Conservation (phyloP, 2,888 invertebrate species). For the Horisme vitalbata region DNA sequence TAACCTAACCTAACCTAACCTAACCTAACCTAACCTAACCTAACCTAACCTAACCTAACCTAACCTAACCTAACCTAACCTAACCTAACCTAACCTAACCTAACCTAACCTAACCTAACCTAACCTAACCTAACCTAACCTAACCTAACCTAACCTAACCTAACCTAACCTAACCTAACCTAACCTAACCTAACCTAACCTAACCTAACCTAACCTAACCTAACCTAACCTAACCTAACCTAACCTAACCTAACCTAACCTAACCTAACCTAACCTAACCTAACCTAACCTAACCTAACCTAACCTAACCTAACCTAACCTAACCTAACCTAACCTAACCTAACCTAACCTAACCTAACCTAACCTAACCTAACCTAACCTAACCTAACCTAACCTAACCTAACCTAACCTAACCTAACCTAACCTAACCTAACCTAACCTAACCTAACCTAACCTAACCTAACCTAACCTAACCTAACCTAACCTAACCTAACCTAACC, state of each 20-base stretch:
- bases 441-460: conserved; percentile 19
- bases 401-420: conserved; percentile 19
- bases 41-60: conserved; percentile 15
- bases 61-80: conserved; percentile 19
- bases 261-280: conserved; percentile 19
- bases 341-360: conserved; percentile 19
- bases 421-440: conserved; percentile 19
- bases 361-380: conserved; percentile 19
- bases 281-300: conserved; percentile 19
- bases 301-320: conserved; percentile 19
- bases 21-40: conserved; percentile 10
- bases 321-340: conserved; percentile 19
- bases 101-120: conserved; percentile 19
- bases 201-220: conserved; percentile 19
- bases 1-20: conserved; percentile 16
- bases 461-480: conserved; percentile 19
- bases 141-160: conserved; percentile 19
- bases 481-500: conserved; percentile 19
- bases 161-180: conserved; percentile 19
- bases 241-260: conserved; percentile 19
- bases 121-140: conserved; percentile 19
- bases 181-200: conserved; percentile 19
- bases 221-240: conserved; percentile 19
- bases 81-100: conserved; percentile 19
- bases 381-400: conserved; percentile 19